Evolutionary conservation across 1,140 invertebrate species (phyloP), one percentile per base, ranked within the genome.

Genomic region (Schlechtendalia chinensis): DNA sequence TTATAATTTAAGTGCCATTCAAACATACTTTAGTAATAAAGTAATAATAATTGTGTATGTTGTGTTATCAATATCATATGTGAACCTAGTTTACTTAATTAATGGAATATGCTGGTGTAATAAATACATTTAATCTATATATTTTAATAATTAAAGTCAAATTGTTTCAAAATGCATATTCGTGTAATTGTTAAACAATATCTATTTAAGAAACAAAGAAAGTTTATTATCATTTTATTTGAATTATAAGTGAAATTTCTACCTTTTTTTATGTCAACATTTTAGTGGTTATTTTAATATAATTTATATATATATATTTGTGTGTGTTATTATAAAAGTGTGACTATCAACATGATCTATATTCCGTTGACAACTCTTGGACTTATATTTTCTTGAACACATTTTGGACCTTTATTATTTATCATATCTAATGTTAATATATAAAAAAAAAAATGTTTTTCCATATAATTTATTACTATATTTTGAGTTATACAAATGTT

Each of bases 1-100:
- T 67, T 24, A 50, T 69, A 69, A 69, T 50, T 69, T 54, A 29
- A 29, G 47, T 54, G 47, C 17, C 69, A 54, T 72, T 72, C 24
- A 54, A 72, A 47, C 29, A n/a, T 72, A 29, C 29, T 27, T 72
- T 72, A 72, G 69, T 24, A 72, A 72, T 72, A 72, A 54, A n/a
- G 29, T 27, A 29, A 53, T 71, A 53, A 32, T 53, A 72, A 72
- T 17, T 29, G 19, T 53, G 5, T 22, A 22, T 32, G 24, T 72
- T 72, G 53, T 24, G 29, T 29, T 72, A 72, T 27, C 17, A 54
- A 29, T 29, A n/a, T 54, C 27, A 53, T 50, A n/a, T 71, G 17
- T 71, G 17, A 54, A 32, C 8, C 8, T 69, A 69, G 14, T 69
- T n/a, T n/a, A 24, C 11, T 71, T 53, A 53, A 54, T 24, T 72